These are phyloP conservation scores for Mesorhabditis spiculigera DNA, from an alignment of 2,888 invertebrate species.

Conservation along the genomic window DNA sequence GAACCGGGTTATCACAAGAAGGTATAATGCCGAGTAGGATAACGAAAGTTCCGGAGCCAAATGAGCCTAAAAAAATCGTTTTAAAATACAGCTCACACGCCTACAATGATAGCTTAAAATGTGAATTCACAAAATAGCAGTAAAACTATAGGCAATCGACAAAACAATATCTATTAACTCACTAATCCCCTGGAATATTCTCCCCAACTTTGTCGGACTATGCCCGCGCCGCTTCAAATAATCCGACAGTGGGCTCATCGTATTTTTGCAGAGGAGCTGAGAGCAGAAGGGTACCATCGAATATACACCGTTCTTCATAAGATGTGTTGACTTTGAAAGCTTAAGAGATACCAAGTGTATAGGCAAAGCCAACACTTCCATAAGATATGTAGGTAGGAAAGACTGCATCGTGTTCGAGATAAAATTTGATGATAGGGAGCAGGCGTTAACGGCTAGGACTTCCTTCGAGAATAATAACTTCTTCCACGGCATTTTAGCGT, in stretches of 20 bases:
- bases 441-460: not conserved
- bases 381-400: not conserved
- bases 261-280: conserved; percentile 1
- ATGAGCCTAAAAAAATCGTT: not conserved
- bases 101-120: no score
- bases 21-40: not conserved
- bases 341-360: not conserved
- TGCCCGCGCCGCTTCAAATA: not conserved
- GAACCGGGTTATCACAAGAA: not conserved
- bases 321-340: not conserved
- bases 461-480: not conserved
- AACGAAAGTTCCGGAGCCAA: not conserved
- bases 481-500: not conserved
- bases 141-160: no score
- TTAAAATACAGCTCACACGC: no score
- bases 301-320: not conserved
- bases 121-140: no score
- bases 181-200: not conserved
- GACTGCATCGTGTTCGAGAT: not conserved
- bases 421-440: not conserved
- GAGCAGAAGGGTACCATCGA: conserved; percentile 3
- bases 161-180: not conserved
- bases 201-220: conserved; percentile 1
- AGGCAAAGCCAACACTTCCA: not conserved
- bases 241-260: not conserved